Percentiles rank a stretch among this genome's conserved stretches.
These are phyloP conservation scores for Microhierax caerulescens DNA, from an alignment of 2,797 vertebrate genomes.

Conservation along the genomic window DNA sequence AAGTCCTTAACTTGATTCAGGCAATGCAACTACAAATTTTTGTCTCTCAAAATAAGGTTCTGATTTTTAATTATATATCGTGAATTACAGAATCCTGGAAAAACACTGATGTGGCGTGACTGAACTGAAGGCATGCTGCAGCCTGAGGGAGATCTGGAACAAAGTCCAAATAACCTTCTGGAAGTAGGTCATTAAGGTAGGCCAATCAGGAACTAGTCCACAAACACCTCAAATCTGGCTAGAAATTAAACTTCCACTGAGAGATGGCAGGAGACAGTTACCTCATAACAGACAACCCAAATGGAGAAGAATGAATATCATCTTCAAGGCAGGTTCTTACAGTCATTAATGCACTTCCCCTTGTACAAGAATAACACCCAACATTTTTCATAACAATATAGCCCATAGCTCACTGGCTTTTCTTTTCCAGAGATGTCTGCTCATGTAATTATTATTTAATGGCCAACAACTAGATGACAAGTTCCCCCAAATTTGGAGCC, in stretches of 20 bases:
- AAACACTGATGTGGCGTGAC: not conserved
- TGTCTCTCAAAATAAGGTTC: not conserved
- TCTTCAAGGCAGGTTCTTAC: not conserved
- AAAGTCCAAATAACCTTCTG: not conserved
- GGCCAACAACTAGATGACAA: not conserved
- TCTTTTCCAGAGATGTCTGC: not conserved
- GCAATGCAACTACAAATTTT: accelerated
- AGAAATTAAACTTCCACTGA: not conserved
- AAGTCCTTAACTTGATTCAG: not conserved
- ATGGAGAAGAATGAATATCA: not conserved
- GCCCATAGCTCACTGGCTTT: not conserved
- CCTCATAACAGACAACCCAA: not conserved
- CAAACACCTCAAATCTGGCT: not conserved
- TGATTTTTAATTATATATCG: not conserved
- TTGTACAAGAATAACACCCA: not conserved
- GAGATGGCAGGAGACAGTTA: not conserved
- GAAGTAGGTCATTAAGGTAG: not conserved
- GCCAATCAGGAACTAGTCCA: not conserved
- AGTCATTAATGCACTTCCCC: not conserved
- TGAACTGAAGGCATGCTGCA: not conserved
- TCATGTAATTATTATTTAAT: accelerated
- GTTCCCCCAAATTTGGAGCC: not conserved
- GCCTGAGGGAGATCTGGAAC: not conserved
- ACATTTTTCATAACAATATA: accelerated
- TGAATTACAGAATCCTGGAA: not conserved